Percentiles rank a stretch among this genome's conserved stretches.
Conservation (phyloP, 2,113 vertebrate species). For the Dasyprocta punctata region DNA sequence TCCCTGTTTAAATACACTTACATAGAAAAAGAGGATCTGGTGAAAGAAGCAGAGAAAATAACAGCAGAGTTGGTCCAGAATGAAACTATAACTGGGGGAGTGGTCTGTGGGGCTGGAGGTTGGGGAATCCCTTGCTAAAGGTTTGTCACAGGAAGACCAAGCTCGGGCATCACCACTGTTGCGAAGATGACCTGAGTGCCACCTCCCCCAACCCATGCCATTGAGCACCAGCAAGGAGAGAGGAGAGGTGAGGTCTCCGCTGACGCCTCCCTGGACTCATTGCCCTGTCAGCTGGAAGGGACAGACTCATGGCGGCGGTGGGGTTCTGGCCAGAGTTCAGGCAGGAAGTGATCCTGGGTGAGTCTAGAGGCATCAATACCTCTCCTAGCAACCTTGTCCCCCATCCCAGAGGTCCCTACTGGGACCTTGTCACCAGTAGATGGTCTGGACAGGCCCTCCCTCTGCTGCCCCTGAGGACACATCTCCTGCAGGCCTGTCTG, state of each 20-base stretch:
- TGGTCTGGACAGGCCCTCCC: not conserved
- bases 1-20: not conserved
- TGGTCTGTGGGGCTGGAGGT: rapidly evolving
- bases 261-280: no score
- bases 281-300: not conserved
- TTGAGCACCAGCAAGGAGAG: not conserved
- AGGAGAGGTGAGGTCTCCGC: not conserved
- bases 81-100: not conserved
- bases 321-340: not conserved
- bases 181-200: rapidly evolving
- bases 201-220: not conserved
- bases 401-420: not conserved
- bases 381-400: not conserved
- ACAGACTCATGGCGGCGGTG: not conserved
- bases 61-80: not conserved
- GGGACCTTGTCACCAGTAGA: not conserved
- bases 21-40: not conserved
- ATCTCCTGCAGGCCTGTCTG: not conserved
- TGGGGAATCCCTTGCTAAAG: not conserved
- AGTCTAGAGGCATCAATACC: not conserved
- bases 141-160: not conserved
- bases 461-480: not conserved
- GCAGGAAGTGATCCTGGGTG: not conserved
- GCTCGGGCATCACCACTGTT: no score
- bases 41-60: not conserved